phyloP scores from a whole-genome alignment of 1,140 invertebrate species.

The Drosophila pseudoananassae region DNA sequence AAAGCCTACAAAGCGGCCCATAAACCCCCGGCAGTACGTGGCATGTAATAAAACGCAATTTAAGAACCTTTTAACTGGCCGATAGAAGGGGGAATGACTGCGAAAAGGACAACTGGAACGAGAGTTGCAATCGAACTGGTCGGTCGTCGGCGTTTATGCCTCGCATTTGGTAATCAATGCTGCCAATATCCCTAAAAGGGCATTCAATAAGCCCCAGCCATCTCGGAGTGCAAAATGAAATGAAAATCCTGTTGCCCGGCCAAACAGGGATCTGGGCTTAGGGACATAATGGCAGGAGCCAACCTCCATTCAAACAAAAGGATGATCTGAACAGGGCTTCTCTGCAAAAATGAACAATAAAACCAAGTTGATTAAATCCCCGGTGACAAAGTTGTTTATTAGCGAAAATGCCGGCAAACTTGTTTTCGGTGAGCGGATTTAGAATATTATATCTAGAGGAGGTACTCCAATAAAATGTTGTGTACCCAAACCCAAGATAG shows the following conservation, averaged over 20 bases:
- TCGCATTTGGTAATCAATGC: conserved; percentile 60
- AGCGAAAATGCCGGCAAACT: conserved; percentile 12
- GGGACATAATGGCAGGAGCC: background rate
- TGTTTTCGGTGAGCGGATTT: conserved; percentile 10
- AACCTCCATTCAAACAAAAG: background rate
- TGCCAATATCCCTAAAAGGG: conserved; percentile 26
- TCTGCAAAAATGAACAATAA: conserved; percentile 30
- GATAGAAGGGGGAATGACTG: conserved; percentile 8
- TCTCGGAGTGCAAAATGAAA: conserved; percentile 31
- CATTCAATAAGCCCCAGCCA: conserved; percentile 34
- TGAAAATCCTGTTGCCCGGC: conserved; percentile 41
- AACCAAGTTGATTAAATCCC: conserved; percentile 69
- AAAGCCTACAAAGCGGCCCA: conserved; percentile 15
- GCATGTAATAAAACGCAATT: conserved; percentile 61
- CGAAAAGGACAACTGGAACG: conserved; percentile 14
- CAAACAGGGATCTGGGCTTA: conserved; percentile 26
- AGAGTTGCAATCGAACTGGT: conserved; percentile 8
- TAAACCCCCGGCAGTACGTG: conserved; percentile 26
- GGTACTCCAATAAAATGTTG: conserved; percentile 13
- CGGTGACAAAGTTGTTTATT: conserved; percentile 47
- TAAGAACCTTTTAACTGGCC: conserved; percentile 41
- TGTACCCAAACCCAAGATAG: conserved; percentile 15
- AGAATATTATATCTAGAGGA: conserved; percentile 1
- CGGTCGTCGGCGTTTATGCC: conserved; percentile 9
- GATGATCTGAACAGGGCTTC: conserved; percentile 8